Percentiles rank a stretch among this genome's conserved stretches.
phyloP scores from a whole-genome alignment of 30 jellyfish, hydroid and myxozoan species.

The Nemopilema nomurai region DNA sequence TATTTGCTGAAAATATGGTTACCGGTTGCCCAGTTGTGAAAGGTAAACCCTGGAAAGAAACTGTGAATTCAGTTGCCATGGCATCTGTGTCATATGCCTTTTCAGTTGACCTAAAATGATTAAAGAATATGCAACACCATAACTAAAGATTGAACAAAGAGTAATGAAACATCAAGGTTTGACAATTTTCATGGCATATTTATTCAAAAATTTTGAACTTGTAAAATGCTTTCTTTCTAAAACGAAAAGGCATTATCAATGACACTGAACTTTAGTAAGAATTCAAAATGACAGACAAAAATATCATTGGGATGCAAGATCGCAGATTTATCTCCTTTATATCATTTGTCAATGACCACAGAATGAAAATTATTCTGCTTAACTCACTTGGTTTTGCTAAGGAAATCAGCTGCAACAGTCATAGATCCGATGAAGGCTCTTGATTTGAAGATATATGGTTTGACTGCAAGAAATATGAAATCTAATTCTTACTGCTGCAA shows the following conservation, averaged over 20 bases:
- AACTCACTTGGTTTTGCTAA: slow-evolving; percentile 67
- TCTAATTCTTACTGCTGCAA: too few species aligned
- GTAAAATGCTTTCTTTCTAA: too few species aligned
- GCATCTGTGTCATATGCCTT: slow-evolving; percentile 91
- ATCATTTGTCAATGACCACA: background rate
- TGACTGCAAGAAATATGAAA: slow-evolving; percentile 21
- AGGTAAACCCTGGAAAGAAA: slow-evolving; percentile 62
- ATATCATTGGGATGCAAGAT: too few species aligned
- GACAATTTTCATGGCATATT: too few species aligned
- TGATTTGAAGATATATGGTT: slow-evolving; percentile 47
- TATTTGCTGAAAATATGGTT: background rate
- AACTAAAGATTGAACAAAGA: background rate
- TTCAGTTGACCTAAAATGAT: slow-evolving; percentile 48
- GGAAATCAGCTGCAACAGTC: slow-evolving; percentile 81
- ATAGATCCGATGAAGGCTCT: slow-evolving; percentile 52
- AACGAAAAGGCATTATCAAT: too few species aligned
- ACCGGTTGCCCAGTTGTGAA: slow-evolving; percentile 79
- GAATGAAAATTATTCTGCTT: too few species aligned
- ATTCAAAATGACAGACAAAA: too few species aligned
- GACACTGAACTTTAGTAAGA: too few species aligned
- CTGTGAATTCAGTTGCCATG: slow-evolving; percentile 78
- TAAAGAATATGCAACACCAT: background rate
- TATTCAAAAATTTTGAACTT: too few species aligned
- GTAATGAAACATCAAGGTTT: too few species aligned
- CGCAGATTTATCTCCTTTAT: too few species aligned